Conservation (phyloP, 1,140 invertebrate genomes). For the Euglossa dilemma region DNA sequence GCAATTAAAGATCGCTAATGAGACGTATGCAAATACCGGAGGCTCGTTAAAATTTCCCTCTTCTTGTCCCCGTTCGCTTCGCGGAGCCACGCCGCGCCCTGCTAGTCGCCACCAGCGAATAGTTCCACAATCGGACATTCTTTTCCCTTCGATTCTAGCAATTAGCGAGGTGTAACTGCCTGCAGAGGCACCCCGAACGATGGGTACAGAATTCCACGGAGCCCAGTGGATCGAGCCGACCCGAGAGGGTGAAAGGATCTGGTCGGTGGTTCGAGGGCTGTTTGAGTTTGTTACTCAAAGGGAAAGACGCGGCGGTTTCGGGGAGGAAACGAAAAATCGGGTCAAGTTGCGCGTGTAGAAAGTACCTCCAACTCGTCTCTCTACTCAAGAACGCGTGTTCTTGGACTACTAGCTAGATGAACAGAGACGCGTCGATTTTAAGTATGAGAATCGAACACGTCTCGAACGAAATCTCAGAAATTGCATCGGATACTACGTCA, state of each 20-base stretch:
- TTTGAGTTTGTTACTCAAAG: neutral
- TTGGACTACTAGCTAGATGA: too few species aligned
- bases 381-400: too few species aligned
- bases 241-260: too few species aligned
- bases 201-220: neutral
- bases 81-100: neutral
- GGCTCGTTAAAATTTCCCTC: slow-evolving; percentile 54
- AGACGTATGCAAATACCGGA: slow-evolving; percentile 67
- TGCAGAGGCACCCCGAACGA: too few species aligned
- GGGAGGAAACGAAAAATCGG: neutral
- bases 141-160: neutral
- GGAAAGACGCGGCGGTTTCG: neutral
- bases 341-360: neutral
- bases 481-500: too few species aligned
- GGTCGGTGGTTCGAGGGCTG: too few species aligned
- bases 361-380: too few species aligned
- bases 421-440: too few species aligned
- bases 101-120: neutral
- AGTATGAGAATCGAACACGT: too few species aligned
- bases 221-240: neutral
- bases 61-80: slow-evolving; percentile 33
- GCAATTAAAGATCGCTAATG: slow-evolving; percentile 70
- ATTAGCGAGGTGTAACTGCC: neutral
- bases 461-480: too few species aligned
- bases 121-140: slow-evolving; percentile 7